Conservation (phyloP, 37 sponge, comb jelly and placozoan species). For the Theonella swinhoei region DNA sequence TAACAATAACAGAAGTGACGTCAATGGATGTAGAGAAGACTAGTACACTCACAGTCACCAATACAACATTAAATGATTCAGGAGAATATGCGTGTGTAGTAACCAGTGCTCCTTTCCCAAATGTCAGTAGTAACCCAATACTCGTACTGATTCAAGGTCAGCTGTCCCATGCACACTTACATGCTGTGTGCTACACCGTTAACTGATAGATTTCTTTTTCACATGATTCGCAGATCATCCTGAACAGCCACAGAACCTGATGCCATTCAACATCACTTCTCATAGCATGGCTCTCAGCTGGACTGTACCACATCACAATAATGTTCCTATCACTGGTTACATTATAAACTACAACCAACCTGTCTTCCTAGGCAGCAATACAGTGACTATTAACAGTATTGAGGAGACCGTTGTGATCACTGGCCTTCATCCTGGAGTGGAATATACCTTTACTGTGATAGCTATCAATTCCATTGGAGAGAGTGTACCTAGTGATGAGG, state of each 20-base stretch:
- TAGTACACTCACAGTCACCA: slow-evolving; percentile 43
- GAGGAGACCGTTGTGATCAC: slow-evolving; percentile 13
- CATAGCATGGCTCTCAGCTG: slow-evolving; percentile 20
- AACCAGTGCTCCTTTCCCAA: not conserved
- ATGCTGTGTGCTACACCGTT: no score
- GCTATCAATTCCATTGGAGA: slow-evolving; percentile 60
- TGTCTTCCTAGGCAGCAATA: slow-evolving; percentile 14
- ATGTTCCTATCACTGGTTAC: slow-evolving; percentile 63
- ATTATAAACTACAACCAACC: not conserved
- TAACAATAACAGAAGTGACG: not conserved
- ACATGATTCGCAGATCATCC: no score
- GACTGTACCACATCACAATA: slow-evolving; percentile 69
- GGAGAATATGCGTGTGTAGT: slow-evolving; percentile 54
- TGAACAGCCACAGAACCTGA: slow-evolving; percentile 41
- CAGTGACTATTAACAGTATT: not conserved
- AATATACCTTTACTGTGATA: slow-evolving; percentile 55
- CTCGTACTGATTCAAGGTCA: slow-evolving; percentile 57
- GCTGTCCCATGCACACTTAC: no score
- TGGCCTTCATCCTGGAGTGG: slow-evolving; percentile 50
- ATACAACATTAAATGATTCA: slow-evolving; percentile 45
- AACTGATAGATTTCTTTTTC: no score
- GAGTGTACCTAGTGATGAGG: slow-evolving; percentile 34
- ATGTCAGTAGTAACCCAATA: slow-evolving; percentile 13
- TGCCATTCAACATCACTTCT: slow-evolving; percentile 11
- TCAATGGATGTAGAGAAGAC: not conserved